Evolutionary conservation across 2,113 vertebrate species (phyloP), one percentile per base, ranked within the genome.

Genomic region (Suncus etruscus): DNA sequence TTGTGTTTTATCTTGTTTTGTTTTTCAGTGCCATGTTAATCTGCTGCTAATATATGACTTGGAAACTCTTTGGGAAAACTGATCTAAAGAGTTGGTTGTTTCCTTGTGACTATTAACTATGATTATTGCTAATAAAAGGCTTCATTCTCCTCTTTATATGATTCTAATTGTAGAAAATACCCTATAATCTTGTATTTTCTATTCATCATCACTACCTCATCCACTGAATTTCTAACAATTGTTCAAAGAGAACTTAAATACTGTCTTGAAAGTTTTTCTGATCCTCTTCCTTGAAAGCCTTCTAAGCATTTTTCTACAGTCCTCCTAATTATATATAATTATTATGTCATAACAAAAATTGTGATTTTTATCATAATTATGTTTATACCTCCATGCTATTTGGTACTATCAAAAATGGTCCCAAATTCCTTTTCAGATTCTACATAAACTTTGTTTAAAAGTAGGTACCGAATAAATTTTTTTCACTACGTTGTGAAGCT

Each of bases 11-110:
- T 61, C 18, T 61, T 61, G 58, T 61, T 61, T 61, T 61, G 58
- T 61, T 88, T 78, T 86, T 90, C 45, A 84, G 70, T 94, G 29
- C 10, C 76, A 86, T 39, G 68, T 81, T 81, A 93, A 92, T 76
- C 76, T 90, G 45, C 65, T 45, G 83, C 70, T 31, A 91, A 70
- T 39, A 70, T 91, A 91, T 31, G 29, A 90, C 88, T 77, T 39
- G 22, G 54, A 81, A 90, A 89, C 32, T 51, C 45, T 61, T 76
- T 66, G 48, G 27, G 76, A 80, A 93, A 94, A 54, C 29, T 11
- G 6, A 76, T 47, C 39, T 69, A 61, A 85, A 76, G 32, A 12
- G 8, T 1, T 65, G 31, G 29, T n/a, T 77, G 1, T 86, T 93
- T 87, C 47, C 22, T 74, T 58, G 6, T 63, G 69, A n/a, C 48